Percentiles rank a stretch among this genome's conserved stretches.
Evolutionary conservation across 2,888 invertebrate species (phyloP).

Genomic region (Venusia cambrica): DNA sequence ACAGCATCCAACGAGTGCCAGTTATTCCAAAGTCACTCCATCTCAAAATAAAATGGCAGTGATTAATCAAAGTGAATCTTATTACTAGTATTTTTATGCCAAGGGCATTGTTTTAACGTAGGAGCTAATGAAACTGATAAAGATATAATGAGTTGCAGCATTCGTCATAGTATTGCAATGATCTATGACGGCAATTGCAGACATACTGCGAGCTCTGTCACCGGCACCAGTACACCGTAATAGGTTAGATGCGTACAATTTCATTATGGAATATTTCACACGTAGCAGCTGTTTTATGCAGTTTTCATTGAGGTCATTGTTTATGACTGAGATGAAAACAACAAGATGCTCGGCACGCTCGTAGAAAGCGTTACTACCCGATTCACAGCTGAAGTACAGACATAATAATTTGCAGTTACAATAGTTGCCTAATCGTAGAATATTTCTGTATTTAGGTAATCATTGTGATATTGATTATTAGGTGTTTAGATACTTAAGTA

Average conservation of each 20-base stretch:
- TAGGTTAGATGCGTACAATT: slow-evolving; percentile 6
- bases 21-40: too few species aligned
- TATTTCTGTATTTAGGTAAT: slow-evolving; percentile 55
- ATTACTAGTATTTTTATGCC: slow-evolving; percentile 14
- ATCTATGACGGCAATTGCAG: slow-evolving; percentile 11
- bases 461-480: slow-evolving; percentile 72
- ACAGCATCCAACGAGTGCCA: too few species aligned
- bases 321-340: slow-evolving; percentile 16
- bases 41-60: too few species aligned
- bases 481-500: slow-evolving; percentile 39
- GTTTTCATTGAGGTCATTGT: slow-evolving; percentile 11
- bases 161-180: slow-evolving; percentile 8
- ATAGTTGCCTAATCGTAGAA: slow-evolving; percentile 43
- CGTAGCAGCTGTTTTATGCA: slow-evolving; percentile 14
- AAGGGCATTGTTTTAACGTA: slow-evolving; percentile 16
- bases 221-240: slow-evolving; percentile 9
- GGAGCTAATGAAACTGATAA: too few species aligned
- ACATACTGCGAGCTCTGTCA: slow-evolving; percentile 9
- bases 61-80: too few species aligned
- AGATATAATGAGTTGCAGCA: slow-evolving; percentile 7
- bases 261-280: slow-evolving; percentile 14
- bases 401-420: slow-evolving; percentile 19
- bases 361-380: slow-evolving; percentile 12
- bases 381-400: slow-evolving; percentile 19
- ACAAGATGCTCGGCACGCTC: slow-evolving; percentile 19